phyloP scores from a whole-genome alignment of 2,113 vertebrate genomes.

The Centrocercus urophasianus region DNA sequence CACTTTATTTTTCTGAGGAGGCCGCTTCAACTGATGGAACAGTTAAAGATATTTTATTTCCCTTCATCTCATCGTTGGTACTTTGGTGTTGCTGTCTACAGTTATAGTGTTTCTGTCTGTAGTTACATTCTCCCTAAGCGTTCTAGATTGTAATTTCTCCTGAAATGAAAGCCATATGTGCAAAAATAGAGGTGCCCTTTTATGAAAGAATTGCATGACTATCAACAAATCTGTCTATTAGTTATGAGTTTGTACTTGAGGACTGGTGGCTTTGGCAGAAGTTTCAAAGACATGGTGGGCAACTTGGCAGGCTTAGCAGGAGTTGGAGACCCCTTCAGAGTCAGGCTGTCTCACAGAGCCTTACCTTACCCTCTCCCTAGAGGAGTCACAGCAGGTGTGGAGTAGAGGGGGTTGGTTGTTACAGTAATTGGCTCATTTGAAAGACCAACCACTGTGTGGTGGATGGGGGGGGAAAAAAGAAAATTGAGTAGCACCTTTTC shows the following conservation, averaged over 20 bases:
- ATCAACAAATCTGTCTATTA: background rate
- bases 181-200: background rate
- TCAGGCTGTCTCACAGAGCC: background rate
- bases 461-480: background rate
- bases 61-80: background rate
- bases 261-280: background rate
- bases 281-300: background rate
- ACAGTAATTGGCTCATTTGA: fast-evolving
- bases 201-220: background rate
- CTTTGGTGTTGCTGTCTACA: background rate
- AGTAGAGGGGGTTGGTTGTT: background rate
- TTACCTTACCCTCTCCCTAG: background rate
- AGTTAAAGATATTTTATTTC: background rate
- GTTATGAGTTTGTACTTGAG: background rate
- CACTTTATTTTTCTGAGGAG: background rate
- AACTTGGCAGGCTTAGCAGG: background rate
- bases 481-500: background rate
- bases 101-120: background rate
- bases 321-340: background rate
- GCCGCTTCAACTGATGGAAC: background rate
- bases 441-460: background rate
- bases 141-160: background rate
- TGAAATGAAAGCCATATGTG: background rate
- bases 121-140: background rate
- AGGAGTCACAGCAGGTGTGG: background rate